These are phyloP conservation scores for Eulimnadia texana DNA, from an alignment of 1,140 invertebrate genomes.

Conservation along the genomic window DNA sequence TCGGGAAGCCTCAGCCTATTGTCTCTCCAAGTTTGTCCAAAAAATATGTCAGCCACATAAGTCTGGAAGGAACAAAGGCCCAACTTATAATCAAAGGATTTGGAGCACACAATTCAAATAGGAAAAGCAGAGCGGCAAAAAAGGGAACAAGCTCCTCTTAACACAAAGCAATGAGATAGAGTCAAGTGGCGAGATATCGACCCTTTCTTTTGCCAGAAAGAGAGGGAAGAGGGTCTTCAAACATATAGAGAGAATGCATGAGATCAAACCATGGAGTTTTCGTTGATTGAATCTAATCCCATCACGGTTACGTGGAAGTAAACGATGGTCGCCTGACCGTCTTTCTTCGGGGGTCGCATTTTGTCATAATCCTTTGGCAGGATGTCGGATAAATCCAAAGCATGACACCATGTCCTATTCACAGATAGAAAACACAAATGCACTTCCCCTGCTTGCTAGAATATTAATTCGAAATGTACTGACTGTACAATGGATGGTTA, in stretches of 20 bases:
- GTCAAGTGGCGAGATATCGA: too few species aligned
- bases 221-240: neutral
- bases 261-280: constrained; percentile 29
- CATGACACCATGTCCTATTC: neutral
- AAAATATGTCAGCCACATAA: constrained; percentile 30
- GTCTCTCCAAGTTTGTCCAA: constrained; percentile 30
- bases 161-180: too few species aligned
- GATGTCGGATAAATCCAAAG: constrained; percentile 19
- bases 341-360: constrained; percentile 25
- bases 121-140: too few species aligned
- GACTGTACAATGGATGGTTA: too few species aligned
- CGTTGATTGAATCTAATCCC: constrained; percentile 29
- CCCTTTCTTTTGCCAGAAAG: neutral
- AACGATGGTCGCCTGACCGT: constrained; percentile 24
- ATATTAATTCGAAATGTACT: too few species aligned
- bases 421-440: too few species aligned
- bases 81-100: neutral
- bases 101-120: too few species aligned
- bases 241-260: too few species aligned
- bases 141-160: too few species aligned
- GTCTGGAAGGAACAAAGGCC: constrained; percentile 21
- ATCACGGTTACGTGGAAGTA: constrained; percentile 29
- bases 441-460: too few species aligned
- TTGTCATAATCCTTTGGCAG: constrained; percentile 25
- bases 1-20: constrained; percentile 60